These are phyloP conservation scores for Heliconius aoede DNA, from an alignment of 2,888 invertebrate genomes.

Conservation along the genomic window DNA sequence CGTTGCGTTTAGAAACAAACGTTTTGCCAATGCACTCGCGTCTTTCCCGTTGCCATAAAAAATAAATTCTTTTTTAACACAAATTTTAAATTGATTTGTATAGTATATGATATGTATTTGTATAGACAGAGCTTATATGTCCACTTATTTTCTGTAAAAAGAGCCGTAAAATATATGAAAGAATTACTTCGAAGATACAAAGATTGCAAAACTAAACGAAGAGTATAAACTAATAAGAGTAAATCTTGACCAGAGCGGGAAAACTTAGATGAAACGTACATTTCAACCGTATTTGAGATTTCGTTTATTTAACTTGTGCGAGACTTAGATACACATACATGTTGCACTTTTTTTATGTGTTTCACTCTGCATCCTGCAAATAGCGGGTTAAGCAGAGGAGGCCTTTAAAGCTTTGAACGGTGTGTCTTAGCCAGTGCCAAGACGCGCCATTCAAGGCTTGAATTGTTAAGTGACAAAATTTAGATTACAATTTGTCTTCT, in stretches of 20 bases:
- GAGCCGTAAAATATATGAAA: background rate
- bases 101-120: too few species aligned
- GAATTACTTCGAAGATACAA: background rate
- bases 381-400: background rate
- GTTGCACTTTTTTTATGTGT: too few species aligned
- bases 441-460: background rate
- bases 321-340: too few species aligned
- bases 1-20: too few species aligned
- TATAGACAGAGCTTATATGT: too few species aligned
- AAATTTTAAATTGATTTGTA: background rate
- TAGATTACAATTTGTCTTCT: too few species aligned
- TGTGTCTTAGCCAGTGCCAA: background rate
- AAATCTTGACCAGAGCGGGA: conserved; percentile 31
- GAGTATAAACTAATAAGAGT: conserved; percentile 33
- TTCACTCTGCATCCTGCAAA: too few species aligned
- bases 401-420: too few species aligned
- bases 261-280: conserved; percentile 44
- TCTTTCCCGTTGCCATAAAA: too few species aligned
- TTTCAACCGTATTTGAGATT: background rate
- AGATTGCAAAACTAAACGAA: conserved; percentile 25
- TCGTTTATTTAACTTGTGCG: background rate
- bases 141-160: background rate
- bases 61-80: too few species aligned
- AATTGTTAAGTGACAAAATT: too few species aligned
- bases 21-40: too few species aligned